phyloP scores from a whole-genome alignment of 2,113 vertebrate species.

The Theristicus caerulescens region DNA sequence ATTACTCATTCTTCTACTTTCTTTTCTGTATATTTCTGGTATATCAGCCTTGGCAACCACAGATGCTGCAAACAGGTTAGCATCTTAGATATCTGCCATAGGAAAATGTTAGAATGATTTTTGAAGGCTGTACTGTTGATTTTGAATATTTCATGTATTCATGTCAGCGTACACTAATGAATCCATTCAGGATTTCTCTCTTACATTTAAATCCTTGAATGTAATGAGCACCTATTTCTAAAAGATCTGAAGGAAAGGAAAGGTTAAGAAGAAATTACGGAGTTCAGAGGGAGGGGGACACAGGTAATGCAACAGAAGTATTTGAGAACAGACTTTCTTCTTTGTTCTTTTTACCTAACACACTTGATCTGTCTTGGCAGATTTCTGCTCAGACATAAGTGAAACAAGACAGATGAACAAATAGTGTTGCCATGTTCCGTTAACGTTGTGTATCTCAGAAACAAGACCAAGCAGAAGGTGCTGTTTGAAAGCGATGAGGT shows the following conservation, averaged over 20 bases:
- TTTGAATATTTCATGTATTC: not conserved
- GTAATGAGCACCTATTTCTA: not conserved
- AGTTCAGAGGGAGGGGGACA: not conserved
- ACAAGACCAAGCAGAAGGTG: not conserved
- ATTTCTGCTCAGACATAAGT: not conserved
- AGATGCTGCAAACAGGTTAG: not conserved
- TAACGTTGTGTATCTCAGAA: not conserved
- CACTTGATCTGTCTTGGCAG: not conserved
- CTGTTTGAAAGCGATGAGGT: not conserved
- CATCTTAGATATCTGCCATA: not conserved
- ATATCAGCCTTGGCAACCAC: not conserved
- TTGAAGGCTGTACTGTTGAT: not conserved
- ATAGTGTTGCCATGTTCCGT: not conserved
- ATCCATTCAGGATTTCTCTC: not conserved
- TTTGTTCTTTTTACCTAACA: not conserved
- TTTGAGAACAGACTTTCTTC: not conserved
- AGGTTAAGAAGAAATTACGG: not conserved
- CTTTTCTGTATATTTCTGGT: not conserved
- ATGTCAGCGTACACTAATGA: not conserved
- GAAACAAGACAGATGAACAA: not conserved
- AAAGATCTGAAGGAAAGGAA: not conserved
- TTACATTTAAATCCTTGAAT: not conserved
- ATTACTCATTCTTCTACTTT: fast-evolving
- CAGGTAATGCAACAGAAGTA: not conserved
- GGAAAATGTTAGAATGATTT: not conserved